A percentile compares a stretch with the other conserved stretches of the same genome.
phyloP scores from a whole-genome alignment of 2,888 invertebrate species.

The Invenusta paracnida region DNA sequence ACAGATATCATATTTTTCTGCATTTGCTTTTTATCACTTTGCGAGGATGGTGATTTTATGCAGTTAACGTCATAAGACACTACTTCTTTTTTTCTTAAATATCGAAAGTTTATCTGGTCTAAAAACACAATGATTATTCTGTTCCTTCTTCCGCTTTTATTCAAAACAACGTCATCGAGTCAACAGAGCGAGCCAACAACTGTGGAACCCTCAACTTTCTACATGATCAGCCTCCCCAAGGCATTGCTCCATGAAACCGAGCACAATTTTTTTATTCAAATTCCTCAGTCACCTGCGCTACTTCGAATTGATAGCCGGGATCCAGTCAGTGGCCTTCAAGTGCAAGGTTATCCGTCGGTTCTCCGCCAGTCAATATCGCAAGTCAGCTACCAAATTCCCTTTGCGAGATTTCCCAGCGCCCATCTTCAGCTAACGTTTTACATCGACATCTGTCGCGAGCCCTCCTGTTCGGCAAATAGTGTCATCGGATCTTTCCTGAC shows the following conservation, averaged over 20 bases:
- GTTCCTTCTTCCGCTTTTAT: too few relatives aligned
- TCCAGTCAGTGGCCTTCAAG: neutral
- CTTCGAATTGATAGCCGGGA: neutral
- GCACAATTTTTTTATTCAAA: constrained; percentile 25
- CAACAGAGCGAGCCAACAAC: too few relatives aligned
- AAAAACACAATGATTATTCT: too few relatives aligned
- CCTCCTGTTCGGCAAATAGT: neutral
- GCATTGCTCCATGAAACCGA: constrained; percentile 9
- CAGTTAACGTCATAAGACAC: too few relatives aligned
- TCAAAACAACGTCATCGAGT: too few relatives aligned
- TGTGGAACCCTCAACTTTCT: constrained; percentile 5
- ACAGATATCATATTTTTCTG: too few relatives aligned
- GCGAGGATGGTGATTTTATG: too few relatives aligned
- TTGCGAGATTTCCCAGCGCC: neutral
- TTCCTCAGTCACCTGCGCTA: neutral
- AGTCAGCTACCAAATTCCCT: neutral
- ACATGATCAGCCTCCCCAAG: constrained; percentile 30
- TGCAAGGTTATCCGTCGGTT: neutral
- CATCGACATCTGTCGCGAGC: neutral
- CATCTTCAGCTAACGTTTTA: neutral
- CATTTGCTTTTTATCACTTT: too few relatives aligned
- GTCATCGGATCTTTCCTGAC: neutral
- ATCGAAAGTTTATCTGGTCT: too few relatives aligned
- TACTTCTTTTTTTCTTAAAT: too few relatives aligned
- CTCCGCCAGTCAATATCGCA: neutral